Base-by-base conservation (phyloP, 2,113 vertebrate species). In the Tragelaphus scriptus region DNA sequence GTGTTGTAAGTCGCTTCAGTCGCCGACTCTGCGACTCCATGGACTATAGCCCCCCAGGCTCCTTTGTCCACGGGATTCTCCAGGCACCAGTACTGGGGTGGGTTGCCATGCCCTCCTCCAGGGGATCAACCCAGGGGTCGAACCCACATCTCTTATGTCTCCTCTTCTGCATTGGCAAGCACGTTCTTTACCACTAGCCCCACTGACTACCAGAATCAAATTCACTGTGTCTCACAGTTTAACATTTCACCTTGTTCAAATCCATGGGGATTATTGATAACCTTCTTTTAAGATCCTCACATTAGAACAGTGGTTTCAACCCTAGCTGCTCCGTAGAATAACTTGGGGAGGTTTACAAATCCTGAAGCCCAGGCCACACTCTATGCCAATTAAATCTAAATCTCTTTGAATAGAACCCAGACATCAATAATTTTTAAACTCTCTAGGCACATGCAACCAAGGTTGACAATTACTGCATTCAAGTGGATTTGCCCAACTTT, bases 321-420 rank as follows among this genome's bases (percentile, higher is more conserved):
- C 2, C 6, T 88, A 49, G 28, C 17, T 40, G 23, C 8, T 56
- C 32, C 15, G 32, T 40, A 86, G 68, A 89, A 92, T 92, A 25
- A 85, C 47, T 71, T 80, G 11, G 26, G 47, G 47, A 53, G 13
- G 36, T 95, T 92, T 85, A 80, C 30, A 94, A 58, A 65, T 82
- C 14, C 32, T 75, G 71, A 89, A 85, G 36, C 30, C 30, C 58
- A 63, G 44, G 30, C 10, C 65, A 81, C 15, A 47, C 55, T 71
- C 47, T 30, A 63, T 2, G 44, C 25, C 30, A 86, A 63, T 80
- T 32, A 96, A 94, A 92, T 84, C 6, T 91, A 97, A 95, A 88
- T 49, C 25, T 88, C 47, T 91, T 79, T 90, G 88, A 85, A 51
- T 21, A 17, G 65, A 89, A 86, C 49, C 10, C 36, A 88, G 81